Base-by-base conservation (phyloP, 2,888 invertebrate genomes). In the Lasioglossum morio region DNA sequence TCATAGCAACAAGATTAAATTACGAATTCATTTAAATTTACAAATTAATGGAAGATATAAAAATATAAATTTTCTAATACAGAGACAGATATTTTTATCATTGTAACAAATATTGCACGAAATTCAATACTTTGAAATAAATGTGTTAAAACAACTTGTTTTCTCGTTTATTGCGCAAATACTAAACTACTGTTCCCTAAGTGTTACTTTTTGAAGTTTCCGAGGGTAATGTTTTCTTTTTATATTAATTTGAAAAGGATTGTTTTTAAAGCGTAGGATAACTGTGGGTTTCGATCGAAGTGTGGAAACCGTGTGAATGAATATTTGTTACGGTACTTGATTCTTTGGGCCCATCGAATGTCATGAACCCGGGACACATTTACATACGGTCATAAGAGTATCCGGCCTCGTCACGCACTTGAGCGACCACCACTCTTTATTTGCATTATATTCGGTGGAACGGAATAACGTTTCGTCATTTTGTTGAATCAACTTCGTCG, bases 301-400 rank as follows among this genome's bases (percentile, higher is more conserved):
- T 0, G 69, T 40, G 37, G 34, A 69, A 23, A 40, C 40, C 23
- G 70, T 40, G 70, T n/a, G 40, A 70, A 70, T 70, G 70, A 40
- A 40, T 40, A 40, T 70, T 70, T 40, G 70, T 70, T 79, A 63
- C 27, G 60, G 30, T 63, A 30, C 23, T 40, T 70, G 70, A 70
- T 70, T 40, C 37, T 40, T 40, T 12, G 23, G 40, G 40, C 70
- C 23, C 40, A 23, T 70, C 70, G 70, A 70, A 70, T 70, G 37
- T 70, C 70, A 70, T 70, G 70, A 70, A 70, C 70, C 40, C 40
- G n/a, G 70, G 70, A 23, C 70, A 70, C 66, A 69, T 69, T 69
- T 69, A 70, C 37, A 70, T 40, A 40, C 40, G 70, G 70, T 70
- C 70, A 40, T 70, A 40, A 70, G 70, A 70, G 70, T 70, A 70